Evolutionary conservation across 64 coral and sea anemone genomes (phyloP).

Genomic region (Cladopsammia gracilis): DNA sequence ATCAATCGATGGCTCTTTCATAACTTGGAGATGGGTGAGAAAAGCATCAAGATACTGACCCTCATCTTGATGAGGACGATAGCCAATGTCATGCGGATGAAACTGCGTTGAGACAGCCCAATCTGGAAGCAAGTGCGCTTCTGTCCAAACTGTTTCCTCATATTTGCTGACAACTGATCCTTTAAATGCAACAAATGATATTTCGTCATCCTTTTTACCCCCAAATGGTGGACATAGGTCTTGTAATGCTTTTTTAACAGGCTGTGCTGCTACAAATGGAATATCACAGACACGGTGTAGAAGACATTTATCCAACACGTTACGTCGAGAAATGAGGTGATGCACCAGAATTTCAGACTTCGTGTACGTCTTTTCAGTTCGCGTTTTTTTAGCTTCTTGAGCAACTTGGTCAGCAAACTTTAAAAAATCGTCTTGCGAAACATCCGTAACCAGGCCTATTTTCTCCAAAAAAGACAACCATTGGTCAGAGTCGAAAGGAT

Average conservation of each 20-base stretch:
- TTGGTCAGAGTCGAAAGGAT: background rate
- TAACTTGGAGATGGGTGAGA: conserved; percentile 6
- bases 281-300: conserved; percentile 3
- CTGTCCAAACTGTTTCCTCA: conserved; percentile 30
- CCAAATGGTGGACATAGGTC: conserved; percentile 18
- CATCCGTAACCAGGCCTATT: conserved; percentile 55
- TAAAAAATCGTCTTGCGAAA: conserved; percentile 13
- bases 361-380: conserved; percentile 16
- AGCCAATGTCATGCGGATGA: background rate
- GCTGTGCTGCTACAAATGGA: conserved; percentile 16
- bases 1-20: conserved; percentile 17
- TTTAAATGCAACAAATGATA: conserved; percentile 47
- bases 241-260: background rate
- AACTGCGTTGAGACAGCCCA: conserved; percentile 15
- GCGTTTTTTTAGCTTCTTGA: conserved; percentile 23
- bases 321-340: conserved; percentile 24
- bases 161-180: conserved; percentile 23
- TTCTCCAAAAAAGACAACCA: conserved; percentile 39
- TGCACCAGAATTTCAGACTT: conserved; percentile 43
- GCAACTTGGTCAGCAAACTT: conserved; percentile 62
- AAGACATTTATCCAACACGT: conserved; percentile 9
- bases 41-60: background rate
- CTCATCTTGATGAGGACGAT: background rate
- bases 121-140: conserved; percentile 8
- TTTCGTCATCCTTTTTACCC: background rate